Evolutionary conservation across 2,888 invertebrate species (phyloP).

Genomic region (Dorcus hopei): DNA sequence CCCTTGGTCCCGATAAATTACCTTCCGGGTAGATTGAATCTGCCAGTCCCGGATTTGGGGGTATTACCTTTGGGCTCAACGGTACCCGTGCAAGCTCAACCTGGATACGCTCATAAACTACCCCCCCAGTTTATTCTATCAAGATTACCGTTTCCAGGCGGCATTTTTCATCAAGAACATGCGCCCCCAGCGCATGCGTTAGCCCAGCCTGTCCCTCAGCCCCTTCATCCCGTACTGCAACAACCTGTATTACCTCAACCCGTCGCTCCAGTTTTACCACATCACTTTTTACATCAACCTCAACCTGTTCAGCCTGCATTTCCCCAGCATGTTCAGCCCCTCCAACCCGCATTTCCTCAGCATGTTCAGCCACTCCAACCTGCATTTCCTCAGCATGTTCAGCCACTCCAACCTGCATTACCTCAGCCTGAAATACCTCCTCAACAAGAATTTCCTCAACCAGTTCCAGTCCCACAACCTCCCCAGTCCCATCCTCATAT

Average conservation of each 20-base stretch:
- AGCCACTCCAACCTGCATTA: too few relatives aligned
- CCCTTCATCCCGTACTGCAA: background rate
- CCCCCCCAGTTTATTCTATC: background rate
- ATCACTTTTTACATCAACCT: too few relatives aligned
- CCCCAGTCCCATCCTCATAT: background rate
- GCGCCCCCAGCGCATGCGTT: too few relatives aligned
- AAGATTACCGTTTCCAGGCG: background rate
- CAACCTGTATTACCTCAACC: background rate
- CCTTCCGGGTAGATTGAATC: slow-evolving; percentile 9
- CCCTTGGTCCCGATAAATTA: slow-evolving; percentile 11
- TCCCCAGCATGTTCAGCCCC: too few relatives aligned
- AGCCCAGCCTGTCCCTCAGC: background rate
- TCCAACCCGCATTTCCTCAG: too few relatives aligned
- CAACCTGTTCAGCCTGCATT: too few relatives aligned
- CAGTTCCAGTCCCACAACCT: too few relatives aligned
- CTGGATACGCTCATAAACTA: slow-evolving; percentile 7
- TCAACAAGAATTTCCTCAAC: too few relatives aligned
- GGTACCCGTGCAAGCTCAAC: slow-evolving; percentile 10
- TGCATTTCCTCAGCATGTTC: too few relatives aligned
- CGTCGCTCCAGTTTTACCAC: background rate
- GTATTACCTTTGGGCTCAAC: slow-evolving; percentile 15
- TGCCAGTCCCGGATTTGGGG: slow-evolving; percentile 16
- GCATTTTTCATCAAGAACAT: background rate
- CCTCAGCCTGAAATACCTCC: too few relatives aligned
- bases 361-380: too few relatives aligned